Percentiles rank a stretch among this genome's conserved stretches.
phyloP scores from a whole-genome alignment of 1,140 invertebrate genomes.

The Cydia splendana region DNA sequence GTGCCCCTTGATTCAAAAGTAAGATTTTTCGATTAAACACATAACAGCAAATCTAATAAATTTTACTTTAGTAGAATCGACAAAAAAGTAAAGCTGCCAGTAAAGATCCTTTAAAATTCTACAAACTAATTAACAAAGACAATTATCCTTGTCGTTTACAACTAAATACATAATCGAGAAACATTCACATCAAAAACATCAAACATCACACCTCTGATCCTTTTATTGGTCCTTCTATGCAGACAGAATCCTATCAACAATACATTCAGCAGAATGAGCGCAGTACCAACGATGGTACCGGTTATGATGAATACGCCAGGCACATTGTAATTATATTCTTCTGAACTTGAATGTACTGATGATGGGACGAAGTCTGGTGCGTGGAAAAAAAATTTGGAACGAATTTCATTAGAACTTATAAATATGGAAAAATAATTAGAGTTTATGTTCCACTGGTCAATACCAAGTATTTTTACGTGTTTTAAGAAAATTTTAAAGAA shows the following conservation, averaged over 20 bases:
- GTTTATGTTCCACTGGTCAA: too few species aligned
- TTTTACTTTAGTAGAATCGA: too few species aligned
- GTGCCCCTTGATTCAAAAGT: too few species aligned
- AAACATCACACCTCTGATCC: conserved; percentile 81
- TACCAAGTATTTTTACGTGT: too few species aligned
- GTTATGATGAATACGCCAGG: conserved; percentile 78
- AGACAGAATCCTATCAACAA: conserved; percentile 94
- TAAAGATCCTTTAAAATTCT: too few species aligned
- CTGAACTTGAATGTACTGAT: conserved; percentile 77
- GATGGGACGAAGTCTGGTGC: conserved; percentile 66
- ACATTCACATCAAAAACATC: conserved; percentile 38
- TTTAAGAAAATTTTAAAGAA: too few species aligned
- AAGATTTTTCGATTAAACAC: too few species aligned
- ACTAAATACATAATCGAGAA: background rate
- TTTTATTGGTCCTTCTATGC: conserved; percentile 86
- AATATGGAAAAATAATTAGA: too few species aligned
- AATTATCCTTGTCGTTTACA: too few species aligned
- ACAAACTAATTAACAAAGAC: background rate
- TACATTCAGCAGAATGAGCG: conserved; percentile 89
- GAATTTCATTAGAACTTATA: too few species aligned
- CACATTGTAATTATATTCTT: conserved; percentile 74
- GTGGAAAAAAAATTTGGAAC: conserved; percentile 44
- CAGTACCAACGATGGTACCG: conserved; percentile 79
- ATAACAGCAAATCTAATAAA: too few species aligned
- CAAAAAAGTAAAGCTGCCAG: too few species aligned